Conservation (phyloP, 2,113 vertebrate genomes). For the Indri indri region DNA sequence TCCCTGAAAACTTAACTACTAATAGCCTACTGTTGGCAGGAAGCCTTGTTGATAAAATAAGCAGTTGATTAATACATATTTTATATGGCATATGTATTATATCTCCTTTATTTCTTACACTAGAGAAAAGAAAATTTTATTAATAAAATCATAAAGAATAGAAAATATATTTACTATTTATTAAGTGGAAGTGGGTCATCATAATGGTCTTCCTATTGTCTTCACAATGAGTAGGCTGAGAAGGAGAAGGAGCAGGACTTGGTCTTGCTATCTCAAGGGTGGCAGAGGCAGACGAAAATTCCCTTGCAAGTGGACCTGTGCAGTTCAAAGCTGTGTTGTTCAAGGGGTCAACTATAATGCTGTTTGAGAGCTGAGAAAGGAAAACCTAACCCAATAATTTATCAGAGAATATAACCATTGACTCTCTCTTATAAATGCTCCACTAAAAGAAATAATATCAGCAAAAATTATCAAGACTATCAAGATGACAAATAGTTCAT, state of each 20-base stretch:
- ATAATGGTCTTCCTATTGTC: neutral
- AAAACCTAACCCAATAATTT: neutral
- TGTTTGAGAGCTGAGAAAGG: neutral
- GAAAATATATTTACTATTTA: neutral
- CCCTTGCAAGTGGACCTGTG: neutral
- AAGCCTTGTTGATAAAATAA: neutral
- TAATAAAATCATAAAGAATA: neutral
- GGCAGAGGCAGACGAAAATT: neutral
- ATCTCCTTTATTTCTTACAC: neutral
- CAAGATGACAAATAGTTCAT: neutral
- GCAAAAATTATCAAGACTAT: neutral
- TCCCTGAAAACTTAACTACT: neutral
- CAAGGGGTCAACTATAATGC: neutral
- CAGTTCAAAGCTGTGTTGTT: neutral
- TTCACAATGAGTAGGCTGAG: neutral
- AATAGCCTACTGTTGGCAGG: neutral
- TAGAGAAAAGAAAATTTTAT: neutral
- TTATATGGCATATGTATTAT: neutral
- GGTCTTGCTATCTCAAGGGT: neutral
- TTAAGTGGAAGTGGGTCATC: neutral
- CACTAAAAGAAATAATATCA: neutral
- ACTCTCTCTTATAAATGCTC: neutral
- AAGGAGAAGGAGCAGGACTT: neutral
- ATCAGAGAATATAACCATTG: neutral
- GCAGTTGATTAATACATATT: neutral